phyloP scores from a whole-genome alignment of 2,797 vertebrate species.

The Mycteria americana region DNA sequence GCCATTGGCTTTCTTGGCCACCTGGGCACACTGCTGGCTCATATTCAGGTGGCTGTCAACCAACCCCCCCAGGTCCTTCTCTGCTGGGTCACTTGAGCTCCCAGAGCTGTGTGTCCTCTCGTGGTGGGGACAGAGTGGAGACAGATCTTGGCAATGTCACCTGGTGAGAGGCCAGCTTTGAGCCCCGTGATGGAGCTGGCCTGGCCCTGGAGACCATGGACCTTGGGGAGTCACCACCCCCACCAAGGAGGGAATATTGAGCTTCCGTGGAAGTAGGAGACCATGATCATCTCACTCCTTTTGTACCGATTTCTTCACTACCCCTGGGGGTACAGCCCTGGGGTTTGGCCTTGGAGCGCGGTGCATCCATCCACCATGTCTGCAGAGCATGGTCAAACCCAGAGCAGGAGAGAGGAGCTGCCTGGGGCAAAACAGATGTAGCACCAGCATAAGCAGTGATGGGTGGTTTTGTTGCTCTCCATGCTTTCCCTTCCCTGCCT shows the following conservation, averaged over 20 bases:
- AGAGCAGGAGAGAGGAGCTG: not conserved
- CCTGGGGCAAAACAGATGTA: fast-evolving
- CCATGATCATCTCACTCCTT: not conserved
- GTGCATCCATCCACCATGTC: not conserved
- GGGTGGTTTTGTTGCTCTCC: not conserved
- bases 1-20: too few relatives aligned
- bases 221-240: not conserved
- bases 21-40: too few relatives aligned
- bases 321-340: not conserved
- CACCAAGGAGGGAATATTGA: not conserved
- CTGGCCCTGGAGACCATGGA: not conserved
- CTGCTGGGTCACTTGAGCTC: not conserved
- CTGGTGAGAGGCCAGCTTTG: not conserved
- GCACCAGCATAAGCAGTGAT: not conserved
- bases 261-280: not conserved
- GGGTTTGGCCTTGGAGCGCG: not conserved
- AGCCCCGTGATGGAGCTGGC: fast-evolving
- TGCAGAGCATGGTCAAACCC: not conserved
- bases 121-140: not conserved
- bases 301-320: not conserved
- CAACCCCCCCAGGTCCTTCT: too few relatives aligned
- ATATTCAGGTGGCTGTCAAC: too few relatives aligned
- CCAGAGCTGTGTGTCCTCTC: not conserved
- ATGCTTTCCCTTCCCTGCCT: not conserved
- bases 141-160: not conserved